Evolutionary conservation across 2,113 vertebrate species (phyloP), one percentile per base, ranked within the genome.

Genomic region (Macquaria ambigua): DNA sequence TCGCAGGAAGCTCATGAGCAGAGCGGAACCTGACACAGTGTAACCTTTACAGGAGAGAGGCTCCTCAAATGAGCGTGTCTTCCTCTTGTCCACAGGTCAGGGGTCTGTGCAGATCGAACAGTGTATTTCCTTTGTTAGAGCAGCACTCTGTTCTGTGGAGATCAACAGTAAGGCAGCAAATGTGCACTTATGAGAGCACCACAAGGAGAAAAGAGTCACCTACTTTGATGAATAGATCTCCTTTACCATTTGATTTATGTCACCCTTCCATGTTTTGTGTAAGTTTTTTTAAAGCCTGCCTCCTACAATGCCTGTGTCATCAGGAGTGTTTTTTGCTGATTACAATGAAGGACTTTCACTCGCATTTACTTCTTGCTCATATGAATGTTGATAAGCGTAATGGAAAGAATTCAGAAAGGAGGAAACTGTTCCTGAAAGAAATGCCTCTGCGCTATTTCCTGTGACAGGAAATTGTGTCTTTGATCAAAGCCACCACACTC

Each of bases 401-500:
- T 89, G 86, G 90, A 89, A 92, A 87, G 77, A 92, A 89, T 92
- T 88, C 64, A 39, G 77, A 79, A 69, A 58, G 74, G 64, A 85
- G 72, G 83, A 84, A 90, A 74, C 58, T 50, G 74, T 48, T 76
- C 81, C 62, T 69, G 80, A 34, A 76, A 72, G 68, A 31, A 72
- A 81, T 46, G 39, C 87, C 68, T 75, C 85, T n/a, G 56, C 2
- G 34, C 79, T 52, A 70, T 90, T 91, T 94, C 93, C 92, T 93
- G 20, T 86, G 75, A 84, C 91, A 92, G 92, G 92, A 94, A 94
- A 94, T 93, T 87, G 91, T 91, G 86, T 90, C 87, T 94, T 93
- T 92, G 89, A 93, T 93, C 85, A 77, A 83, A 91, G 85, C 85
- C 92, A 87, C 83, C 63, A 50, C 87, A 82, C 89, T 89, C 81